Evolutionary conservation across 2,888 invertebrate species (phyloP).

Genomic region (Patella caerulea): DNA sequence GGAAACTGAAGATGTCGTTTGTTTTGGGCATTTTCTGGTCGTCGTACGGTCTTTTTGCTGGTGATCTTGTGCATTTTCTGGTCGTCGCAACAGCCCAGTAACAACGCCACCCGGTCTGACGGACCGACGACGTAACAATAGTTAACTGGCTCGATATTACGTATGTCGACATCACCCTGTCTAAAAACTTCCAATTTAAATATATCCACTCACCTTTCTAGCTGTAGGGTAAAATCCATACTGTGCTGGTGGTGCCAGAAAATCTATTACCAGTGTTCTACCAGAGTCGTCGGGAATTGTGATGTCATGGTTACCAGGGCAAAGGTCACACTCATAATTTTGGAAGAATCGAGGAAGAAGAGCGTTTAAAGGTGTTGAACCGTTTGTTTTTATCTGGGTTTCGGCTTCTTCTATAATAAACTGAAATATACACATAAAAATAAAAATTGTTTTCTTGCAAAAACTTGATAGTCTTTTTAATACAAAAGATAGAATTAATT

Average conservation of each 20-base stretch:
- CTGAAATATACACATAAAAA: conserved; percentile 20
- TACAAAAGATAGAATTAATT: too few species aligned
- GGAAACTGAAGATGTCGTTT: too few species aligned
- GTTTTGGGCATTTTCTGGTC: too few species aligned
- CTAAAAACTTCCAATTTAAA: background rate
- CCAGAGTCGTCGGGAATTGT: conserved; percentile 32
- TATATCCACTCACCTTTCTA: conserved; percentile 27
- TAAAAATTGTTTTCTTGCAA: too few species aligned
- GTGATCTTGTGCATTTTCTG: too few species aligned
- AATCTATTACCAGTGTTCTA: conserved; percentile 42
- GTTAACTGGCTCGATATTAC: too few species aligned
- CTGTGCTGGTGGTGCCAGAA: conserved; percentile 43
- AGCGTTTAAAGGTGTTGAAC: conserved; percentile 40
- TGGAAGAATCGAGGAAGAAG: conserved; percentile 40
- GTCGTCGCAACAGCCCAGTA: too few species aligned
- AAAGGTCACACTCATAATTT: conserved; percentile 42
- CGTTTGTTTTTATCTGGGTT: conserved; percentile 35
- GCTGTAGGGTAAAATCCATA: conserved; percentile 40
- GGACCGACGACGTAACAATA: too few species aligned
- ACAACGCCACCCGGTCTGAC: too few species aligned
- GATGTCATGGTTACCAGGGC: conserved; percentile 39
- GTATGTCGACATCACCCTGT: too few species aligned
- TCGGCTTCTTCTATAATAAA: conserved; percentile 42
- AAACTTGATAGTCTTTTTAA: too few species aligned
- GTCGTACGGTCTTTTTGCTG: too few species aligned